Conservation (phyloP, 1,140 invertebrate species). For the Brachionus rubens region DNA sequence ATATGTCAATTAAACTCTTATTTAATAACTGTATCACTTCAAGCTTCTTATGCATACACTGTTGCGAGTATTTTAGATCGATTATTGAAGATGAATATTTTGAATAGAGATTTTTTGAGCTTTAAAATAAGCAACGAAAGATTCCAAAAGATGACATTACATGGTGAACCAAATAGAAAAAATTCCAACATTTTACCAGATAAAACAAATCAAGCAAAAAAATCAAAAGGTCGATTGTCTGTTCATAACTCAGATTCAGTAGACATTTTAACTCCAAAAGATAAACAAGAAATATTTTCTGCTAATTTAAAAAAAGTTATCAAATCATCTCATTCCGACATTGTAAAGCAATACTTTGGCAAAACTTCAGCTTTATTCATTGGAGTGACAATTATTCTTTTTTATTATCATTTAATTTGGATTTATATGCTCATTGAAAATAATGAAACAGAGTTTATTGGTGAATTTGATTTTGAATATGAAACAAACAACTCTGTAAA, state of each 20-base stretch:
- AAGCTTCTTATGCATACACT: conserved; percentile 19
- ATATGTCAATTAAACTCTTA: conserved; percentile 32
- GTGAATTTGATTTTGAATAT: not conserved
- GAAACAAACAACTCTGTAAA: not conserved
- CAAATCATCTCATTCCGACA: conserved; percentile 16
- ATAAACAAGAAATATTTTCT: not conserved
- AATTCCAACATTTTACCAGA: not conserved
- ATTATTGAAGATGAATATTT: conserved; percentile 27
- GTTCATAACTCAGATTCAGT: too few species aligned
- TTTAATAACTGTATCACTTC: conserved; percentile 19
- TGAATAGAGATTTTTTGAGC: conserved; percentile 3
- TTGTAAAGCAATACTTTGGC: conserved; percentile 32
- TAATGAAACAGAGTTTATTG: not conserved
- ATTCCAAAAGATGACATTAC: not conserved
- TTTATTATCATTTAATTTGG: conserved; percentile 39
- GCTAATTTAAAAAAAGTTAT: not conserved
- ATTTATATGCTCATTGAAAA: conserved; percentile 14
- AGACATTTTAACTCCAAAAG: too few species aligned
- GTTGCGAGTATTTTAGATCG: conserved; percentile 20
- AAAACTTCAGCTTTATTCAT: conserved; percentile 35
- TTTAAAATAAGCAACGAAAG: not conserved
- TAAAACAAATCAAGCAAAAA: not conserved
- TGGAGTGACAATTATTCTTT: conserved; percentile 3
- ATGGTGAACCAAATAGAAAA: not conserved
- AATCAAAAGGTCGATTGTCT: too few species aligned